A percentile compares a stretch with the other conserved stretches of the same genome.
Evolutionary conservation across 2,888 invertebrate genomes (phyloP).

Genomic region (Ophraella communa): DNA sequence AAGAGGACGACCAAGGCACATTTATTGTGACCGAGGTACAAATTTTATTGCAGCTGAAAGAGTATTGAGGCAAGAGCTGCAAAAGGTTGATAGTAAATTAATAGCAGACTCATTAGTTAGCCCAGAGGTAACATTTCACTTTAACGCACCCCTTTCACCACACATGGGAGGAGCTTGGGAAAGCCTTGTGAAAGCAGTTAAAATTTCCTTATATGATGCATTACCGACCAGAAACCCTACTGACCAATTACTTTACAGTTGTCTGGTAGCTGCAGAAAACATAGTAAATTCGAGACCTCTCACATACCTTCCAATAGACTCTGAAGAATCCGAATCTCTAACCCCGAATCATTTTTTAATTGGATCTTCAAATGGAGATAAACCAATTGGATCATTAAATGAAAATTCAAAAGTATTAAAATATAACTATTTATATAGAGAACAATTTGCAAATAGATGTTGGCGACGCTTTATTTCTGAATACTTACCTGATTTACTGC

Average conservation of each 20-base stretch:
- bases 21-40: conserved; percentile 18
- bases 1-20: conserved; percentile 12
- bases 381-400: conserved; percentile 16
- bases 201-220: neutral
- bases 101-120: conserved; percentile 12
- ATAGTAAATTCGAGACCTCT: conserved; percentile 29
- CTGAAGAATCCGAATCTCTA: conserved; percentile 15
- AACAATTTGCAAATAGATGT: conserved; percentile 13
- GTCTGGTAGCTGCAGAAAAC: conserved; percentile 20
- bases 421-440: conserved; percentile 14
- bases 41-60: conserved; percentile 12
- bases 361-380: neutral
- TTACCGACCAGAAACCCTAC: neutral
- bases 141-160: conserved; percentile 17
- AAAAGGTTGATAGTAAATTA: conserved; percentile 5
- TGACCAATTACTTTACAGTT: conserved; percentile 1
- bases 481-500: conserved; percentile 25
- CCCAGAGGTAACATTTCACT: conserved; percentile 19
- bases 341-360: conserved; percentile 15
- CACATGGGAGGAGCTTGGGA: conserved; percentile 24
- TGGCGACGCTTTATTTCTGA: conserved; percentile 33
- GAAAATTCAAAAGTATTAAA: conserved; percentile 9
- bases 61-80: conserved; percentile 3
- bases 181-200: conserved; percentile 18
- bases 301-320: conserved; percentile 23